These are phyloP conservation scores for Peromyscus eremicus DNA, from an alignment of 2,797 vertebrate species.

Conservation along the genomic window DNA sequence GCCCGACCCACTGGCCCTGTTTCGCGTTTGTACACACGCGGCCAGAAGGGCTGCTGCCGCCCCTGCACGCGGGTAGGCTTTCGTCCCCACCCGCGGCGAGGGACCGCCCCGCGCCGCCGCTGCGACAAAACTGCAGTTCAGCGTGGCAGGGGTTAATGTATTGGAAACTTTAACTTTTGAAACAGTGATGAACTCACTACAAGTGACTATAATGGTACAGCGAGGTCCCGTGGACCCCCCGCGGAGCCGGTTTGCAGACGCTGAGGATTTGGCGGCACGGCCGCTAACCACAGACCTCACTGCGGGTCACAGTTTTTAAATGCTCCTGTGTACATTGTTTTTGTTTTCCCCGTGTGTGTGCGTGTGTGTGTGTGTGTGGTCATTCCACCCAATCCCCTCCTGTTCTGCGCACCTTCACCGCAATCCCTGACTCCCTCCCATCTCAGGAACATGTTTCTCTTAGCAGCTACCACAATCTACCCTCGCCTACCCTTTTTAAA, in stretches of 20 bases:
- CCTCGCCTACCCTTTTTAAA: not conserved
- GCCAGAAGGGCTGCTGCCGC: not conserved
- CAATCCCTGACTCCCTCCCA: accelerated
- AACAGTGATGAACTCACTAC: not conserved
- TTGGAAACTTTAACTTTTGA: conserved; percentile 14
- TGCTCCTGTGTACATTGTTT: not conserved
- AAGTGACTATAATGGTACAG: not conserved
- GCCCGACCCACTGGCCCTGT: not conserved
- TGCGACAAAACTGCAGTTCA: not conserved
- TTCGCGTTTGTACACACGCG: conserved; percentile 25
- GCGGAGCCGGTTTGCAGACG: not conserved
- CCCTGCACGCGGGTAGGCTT: not conserved
- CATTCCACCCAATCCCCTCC: too few relatives aligned
- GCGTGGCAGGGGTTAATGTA: not conserved
- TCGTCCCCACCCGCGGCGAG: not conserved
- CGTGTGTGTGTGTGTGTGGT: not conserved
- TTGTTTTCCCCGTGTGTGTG: not conserved
- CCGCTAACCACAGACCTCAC: not conserved
- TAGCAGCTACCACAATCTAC: not conserved
- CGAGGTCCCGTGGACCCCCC: accelerated
- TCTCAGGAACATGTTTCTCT: not conserved
- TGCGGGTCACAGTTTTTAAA: not conserved
- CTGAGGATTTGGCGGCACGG: not conserved
- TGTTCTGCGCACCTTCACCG: not conserved
- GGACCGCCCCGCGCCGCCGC: not conserved